A percentile compares a stretch with the other conserved stretches of the same genome.
These are phyloP conservation scores for Actenoides hombroni DNA, from an alignment of 2,113 vertebrate species.

Conservation along the genomic window DNA sequence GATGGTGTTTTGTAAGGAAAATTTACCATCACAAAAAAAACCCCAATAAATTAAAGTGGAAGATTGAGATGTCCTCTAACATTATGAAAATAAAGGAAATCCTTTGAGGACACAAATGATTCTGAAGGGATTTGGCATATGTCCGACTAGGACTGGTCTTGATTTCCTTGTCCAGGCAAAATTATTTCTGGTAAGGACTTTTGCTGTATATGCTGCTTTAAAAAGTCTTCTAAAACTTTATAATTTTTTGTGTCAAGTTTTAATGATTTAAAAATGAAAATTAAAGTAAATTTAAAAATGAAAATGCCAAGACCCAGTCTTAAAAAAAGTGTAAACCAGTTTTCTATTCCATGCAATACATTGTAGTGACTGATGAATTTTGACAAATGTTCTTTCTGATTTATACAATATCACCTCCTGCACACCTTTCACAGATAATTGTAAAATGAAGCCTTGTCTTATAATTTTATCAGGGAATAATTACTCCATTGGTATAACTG, in stretches of 20 bases:
- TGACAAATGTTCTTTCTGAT: background rate
- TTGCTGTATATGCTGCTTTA: background rate
- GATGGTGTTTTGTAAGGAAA: background rate
- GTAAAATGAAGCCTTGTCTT: background rate
- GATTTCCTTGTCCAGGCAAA: background rate
- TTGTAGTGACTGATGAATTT: background rate
- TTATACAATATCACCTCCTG: background rate
- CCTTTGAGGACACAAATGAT: background rate
- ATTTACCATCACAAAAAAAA: background rate
- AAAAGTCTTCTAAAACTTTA: background rate
- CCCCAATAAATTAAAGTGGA: background rate
- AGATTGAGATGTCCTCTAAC: background rate
- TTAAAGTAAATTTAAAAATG: background rate
- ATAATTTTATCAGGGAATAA: background rate
- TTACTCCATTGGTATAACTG: background rate
- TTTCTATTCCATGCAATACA: background rate
- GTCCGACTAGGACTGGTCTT: background rate
- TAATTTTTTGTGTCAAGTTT: background rate
- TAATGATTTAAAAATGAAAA: background rate
- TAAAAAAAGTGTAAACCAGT: background rate
- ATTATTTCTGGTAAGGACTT: background rate
- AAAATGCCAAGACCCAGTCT: background rate
- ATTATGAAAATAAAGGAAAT: conserved; percentile 2
- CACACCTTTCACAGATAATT: background rate
- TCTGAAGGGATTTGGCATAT: background rate